Base-by-base conservation (phyloP, 2,888 invertebrate genomes). In the Ctena decussata region DNA sequence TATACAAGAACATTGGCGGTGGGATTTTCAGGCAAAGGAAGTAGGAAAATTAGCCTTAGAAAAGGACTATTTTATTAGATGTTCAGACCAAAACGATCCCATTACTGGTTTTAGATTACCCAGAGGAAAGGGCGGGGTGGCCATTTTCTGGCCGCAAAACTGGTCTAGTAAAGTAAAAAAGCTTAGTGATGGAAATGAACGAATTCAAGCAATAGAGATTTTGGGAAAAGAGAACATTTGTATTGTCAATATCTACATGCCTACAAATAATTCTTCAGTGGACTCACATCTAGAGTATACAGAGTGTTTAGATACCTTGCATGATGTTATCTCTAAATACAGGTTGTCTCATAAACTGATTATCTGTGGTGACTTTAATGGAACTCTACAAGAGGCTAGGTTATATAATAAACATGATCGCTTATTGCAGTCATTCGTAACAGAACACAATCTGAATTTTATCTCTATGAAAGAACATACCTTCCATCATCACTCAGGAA, bases 241-340 rank as follows among this genome's bases (percentile, higher is more conserved):
- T 53, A 49, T 74, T 32, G 41, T 53, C 2, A 53, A 30, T 35
- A 35, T 49, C 2, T 74, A 74, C 35, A 30, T 74, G 53, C 74
- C 74, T 21, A 74, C 74, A 5, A 49, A 74, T 21, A 74, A 74
- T 35, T 1, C 32, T 1, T 74, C 74, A 8, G 35, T 53, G 18
- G 53, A 74, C 21, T 74, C 53, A 32, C 24, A 35, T 0, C 24
- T 74, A 12, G 74, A 74, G 21, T 74, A 74, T 32, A 21, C 37
- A n/a, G 74, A 74, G 39, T 74, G 32, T 35, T 12, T 74, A 32
- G 74, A 74, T 5, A 74, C 53, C 8, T 35, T 46, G 15, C 74
- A 74, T 32, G 35, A 53, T 21, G 15, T 74, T 32, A 18, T 74
- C 30, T 8, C 30, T 27, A 32, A 46, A 44, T 73, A 41, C 21